Base-by-base conservation (phyloP, 2,888 invertebrate species). In the Galeruca laticollis region DNA sequence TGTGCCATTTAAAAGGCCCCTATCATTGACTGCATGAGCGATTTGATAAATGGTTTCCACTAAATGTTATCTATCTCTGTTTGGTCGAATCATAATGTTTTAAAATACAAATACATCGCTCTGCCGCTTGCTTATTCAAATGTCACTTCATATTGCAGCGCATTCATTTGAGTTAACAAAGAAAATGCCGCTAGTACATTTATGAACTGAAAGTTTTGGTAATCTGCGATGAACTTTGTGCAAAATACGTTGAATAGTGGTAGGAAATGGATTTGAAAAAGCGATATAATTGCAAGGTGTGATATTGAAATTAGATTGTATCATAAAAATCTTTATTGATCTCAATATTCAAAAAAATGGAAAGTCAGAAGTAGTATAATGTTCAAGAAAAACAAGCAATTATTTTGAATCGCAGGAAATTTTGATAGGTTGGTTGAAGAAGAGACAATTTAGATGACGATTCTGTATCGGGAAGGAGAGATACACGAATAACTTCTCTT, bases 1-100 rank as follows among this genome's bases (percentile, higher is more conserved):
- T 71, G 72, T 77, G 77, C 75, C 77, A 77, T 76, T 77, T 77
- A 74, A 74, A 76, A 75, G 56, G 35, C 10, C 71, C 74, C 62
- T 65, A 72, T 64, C 75, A 70, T 71, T 77, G 31, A 57, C 56
- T 57, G 56, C 31, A 75, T 74, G 75, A 71, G 74, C 67, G 59
- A 73, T 75, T 73, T 78, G 78, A 78, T 78, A 75, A 78, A 78
- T 78, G 75, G 75, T 71, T 73, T 71, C 61, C 69, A 65, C 70
- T 70, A 73, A 75, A 78, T 76, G 75, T 74, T 76, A 76, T 74
- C 71, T 71, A 73, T 76, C 75, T 76, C 73, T 72, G 70, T 73
- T 66, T 66, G 62, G 69, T 73, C 70, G 72, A 75, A 74, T 76
- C 72, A 73, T 73, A 75, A 76, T 73, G 77, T 73, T 73, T 74